Evolutionary conservation across 2,113 vertebrate genomes (phyloP).

Genomic region (Pterocles orientalis): DNA sequence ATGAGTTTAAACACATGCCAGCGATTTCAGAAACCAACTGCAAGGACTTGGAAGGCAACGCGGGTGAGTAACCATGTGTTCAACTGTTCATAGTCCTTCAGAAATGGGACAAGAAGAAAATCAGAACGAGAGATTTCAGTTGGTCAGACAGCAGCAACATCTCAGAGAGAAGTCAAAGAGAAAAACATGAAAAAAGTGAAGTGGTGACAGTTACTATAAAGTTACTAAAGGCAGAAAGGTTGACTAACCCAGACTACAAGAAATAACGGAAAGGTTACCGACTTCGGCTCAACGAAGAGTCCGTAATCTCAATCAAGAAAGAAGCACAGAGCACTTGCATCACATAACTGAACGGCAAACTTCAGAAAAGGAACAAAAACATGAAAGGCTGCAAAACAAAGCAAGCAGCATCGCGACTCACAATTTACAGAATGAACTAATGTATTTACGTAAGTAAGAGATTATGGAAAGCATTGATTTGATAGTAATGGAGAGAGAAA

Average conservation of each 20-base stretch:
- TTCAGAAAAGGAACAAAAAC: neutral
- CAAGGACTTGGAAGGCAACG: neutral
- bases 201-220: neutral
- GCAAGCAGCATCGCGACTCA: neutral
- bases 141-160: neutral
- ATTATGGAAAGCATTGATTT: neutral
- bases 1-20: constrained; percentile 9
- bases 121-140: neutral
- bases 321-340: neutral
- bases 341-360: neutral
- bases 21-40: constrained; percentile 47
- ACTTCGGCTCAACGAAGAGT: neutral
- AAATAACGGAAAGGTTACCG: neutral
- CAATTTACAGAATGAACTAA: neutral
- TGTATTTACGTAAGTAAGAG: neutral
- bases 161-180: neutral
- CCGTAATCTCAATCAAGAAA: neutral
- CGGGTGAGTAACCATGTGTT: neutral
- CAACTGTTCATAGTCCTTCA: neutral
- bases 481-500: neutral
- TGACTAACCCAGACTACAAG: neutral
- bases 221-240: neutral
- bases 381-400: neutral
- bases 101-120: neutral
- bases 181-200: neutral